Base-by-base conservation (phyloP, 2,888 invertebrate species). In the Campoletis raptor region DNA sequence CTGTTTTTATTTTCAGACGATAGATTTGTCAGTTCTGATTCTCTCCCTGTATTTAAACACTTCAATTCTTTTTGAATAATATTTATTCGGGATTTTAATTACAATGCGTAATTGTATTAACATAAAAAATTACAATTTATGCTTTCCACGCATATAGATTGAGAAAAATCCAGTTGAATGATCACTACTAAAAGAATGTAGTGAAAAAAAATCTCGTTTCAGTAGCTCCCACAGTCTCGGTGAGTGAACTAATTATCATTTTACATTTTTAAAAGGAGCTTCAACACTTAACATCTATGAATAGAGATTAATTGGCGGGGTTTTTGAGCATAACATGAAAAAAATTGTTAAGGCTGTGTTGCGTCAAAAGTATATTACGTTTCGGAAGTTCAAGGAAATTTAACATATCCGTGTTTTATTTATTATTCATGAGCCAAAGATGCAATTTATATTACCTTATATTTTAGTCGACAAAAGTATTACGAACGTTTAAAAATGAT, bases 221-320 rank as follows among this genome's bases (percentile, higher is more conserved):
- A 18, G 70, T 70, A 69, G 40, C 64, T 72, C 24, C 36, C 48
- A 12, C 21, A 10, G 67, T 78, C 52, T 64, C 36, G 40, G 45
- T 37, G 78, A 64, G 52, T 78, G 54, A 61, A 37, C 74, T 78
- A 42, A 74, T 85, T 82, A 81, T 78, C 73, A 48, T 85, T 85
- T 82, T 79, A 79, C 69, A 79, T 64, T 73, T 54, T 69, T 78
- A n/a, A 48, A 57, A 48, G 40, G 30, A 64, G 6, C n/a, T 30
- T 70, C 40, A 30, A 67, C 40, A 24, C 40, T 54, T 45, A 21
- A 30, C 61, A 54, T 36, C 12, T 10, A 30, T 18, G 45, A 42
- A 40, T 37, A n/a, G 9, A 48, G 36, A 64, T 61, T 76, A 73
- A 79, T 67, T 72, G 21, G 67, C 67, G 42, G 57, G 57, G 36